Evolutionary conservation across 1,140 invertebrate genomes (phyloP).

Genomic region (Laupala kohalensis): DNA sequence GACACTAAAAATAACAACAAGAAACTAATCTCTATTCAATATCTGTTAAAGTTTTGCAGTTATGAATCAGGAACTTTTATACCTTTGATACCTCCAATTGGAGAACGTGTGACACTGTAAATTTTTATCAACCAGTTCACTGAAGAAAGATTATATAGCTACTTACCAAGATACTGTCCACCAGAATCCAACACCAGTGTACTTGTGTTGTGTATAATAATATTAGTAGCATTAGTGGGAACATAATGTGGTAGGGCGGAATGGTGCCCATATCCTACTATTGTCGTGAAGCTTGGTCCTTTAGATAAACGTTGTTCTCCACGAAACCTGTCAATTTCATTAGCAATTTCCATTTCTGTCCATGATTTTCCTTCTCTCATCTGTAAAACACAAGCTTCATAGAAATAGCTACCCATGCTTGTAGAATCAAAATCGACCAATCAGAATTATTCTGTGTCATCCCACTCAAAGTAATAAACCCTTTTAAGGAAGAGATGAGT

Average conservation of each 20-base stretch:
- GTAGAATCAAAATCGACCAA: no score
- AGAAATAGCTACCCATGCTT: neutral
- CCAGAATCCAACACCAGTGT: conserved; percentile 40
- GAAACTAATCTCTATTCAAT: no score
- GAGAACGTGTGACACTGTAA: no score
- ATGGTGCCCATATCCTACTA: conserved; percentile 78
- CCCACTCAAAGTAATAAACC: no score
- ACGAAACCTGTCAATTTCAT: conserved; percentile 47
- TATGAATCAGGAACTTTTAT: no score
- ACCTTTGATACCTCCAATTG: no score
- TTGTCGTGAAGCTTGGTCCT: conserved; percentile 74
- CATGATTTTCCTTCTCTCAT: conserved; percentile 25
- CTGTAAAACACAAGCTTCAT: neutral
- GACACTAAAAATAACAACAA: no score
- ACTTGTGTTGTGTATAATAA: conserved; percentile 41
- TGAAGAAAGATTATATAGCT: no score
- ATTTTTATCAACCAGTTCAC: no score
- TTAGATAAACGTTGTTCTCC: conserved; percentile 51
- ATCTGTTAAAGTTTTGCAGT: no score
- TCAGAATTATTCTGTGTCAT: no score
- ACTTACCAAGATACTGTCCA: conserved; percentile 38
- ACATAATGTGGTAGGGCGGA: conserved; percentile 85
- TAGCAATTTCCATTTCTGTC: conserved; percentile 54
- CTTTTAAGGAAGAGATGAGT: no score
- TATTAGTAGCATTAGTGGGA: conserved; percentile 57